phyloP scores from a whole-genome alignment of 2,113 vertebrate species.

The Saguinus midas region DNA sequence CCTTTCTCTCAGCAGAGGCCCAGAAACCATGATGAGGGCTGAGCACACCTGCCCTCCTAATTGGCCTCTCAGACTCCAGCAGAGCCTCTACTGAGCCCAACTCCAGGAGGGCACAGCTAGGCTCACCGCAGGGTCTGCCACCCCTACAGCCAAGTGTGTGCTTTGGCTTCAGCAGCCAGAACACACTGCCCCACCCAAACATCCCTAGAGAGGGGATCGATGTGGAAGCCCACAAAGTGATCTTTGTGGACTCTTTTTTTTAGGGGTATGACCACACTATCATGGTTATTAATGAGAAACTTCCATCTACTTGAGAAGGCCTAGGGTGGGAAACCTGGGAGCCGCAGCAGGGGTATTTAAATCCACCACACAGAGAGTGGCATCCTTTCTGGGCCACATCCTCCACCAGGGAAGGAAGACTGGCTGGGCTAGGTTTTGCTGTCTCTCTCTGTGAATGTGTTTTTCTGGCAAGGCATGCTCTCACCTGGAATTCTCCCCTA shows the following conservation, averaged over 20 bases:
- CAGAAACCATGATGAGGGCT: background rate
- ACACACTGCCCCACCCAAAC: background rate
- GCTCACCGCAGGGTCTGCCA: background rate
- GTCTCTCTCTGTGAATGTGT: background rate
- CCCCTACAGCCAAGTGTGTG: background rate
- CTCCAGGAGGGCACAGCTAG: background rate
- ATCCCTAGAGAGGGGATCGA: background rate
- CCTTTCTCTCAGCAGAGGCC: background rate
- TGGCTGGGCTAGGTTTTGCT: background rate
- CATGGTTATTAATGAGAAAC: constrained; percentile 41
- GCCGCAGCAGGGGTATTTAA: background rate
- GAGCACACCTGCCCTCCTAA: background rate
- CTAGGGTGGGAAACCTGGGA: background rate
- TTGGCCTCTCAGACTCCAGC: background rate
- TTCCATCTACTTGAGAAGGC: constrained; percentile 19
- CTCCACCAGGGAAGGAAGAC: background rate
- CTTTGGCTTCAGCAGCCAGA: background rate
- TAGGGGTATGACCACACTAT: background rate
- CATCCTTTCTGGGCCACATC: background rate
- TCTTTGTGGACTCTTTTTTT: constrained; percentile 39
- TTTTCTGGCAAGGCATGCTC: background rate
- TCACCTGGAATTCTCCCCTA: constrained; percentile 12
- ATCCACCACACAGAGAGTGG: background rate
- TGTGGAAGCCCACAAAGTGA: constrained; percentile 52
- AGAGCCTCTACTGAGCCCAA: background rate